Percentiles rank a stretch among this genome's conserved stretches.
phyloP scores from a whole-genome alignment of 2,113 vertebrate genomes.

The Odontophorus gujanensis region DNA sequence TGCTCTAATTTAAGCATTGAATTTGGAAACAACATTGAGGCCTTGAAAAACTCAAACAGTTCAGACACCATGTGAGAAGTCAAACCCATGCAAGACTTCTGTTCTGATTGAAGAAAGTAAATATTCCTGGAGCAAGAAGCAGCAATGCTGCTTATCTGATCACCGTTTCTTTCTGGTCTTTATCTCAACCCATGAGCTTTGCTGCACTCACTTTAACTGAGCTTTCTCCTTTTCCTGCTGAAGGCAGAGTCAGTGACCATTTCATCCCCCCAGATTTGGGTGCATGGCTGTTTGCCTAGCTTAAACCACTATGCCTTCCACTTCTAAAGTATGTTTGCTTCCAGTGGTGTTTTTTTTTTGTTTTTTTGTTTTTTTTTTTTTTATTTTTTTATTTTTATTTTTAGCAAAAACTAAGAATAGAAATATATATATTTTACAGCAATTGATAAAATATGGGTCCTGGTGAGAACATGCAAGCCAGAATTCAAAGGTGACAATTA shows the following conservation, averaged over 20 bases:
- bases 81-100: rapidly evolving
- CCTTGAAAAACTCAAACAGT: neutral
- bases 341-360: neutral
- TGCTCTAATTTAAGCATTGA: neutral
- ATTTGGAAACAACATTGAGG: neutral
- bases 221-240: neutral
- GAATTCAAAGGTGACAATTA: neutral
- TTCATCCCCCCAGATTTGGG: neutral
- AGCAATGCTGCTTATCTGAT: neutral
- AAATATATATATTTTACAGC: neutral
- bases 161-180: neutral
- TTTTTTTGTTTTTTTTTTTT: too few species aligned
- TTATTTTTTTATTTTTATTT: too few species aligned
- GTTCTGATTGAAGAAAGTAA: neutral
- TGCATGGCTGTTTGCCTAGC: neutral
- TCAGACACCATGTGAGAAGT: neutral
- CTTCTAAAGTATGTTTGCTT: neutral
- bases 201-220: neutral
- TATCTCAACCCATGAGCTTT: neutral
- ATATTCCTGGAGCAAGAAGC: neutral
- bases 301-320: neutral
- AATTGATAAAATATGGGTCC: neutral
- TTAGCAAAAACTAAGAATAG: neutral
- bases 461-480: neutral
- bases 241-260: neutral